phyloP scores from a whole-genome alignment of 2,888 invertebrate genomes.

The Tetragnatha montana region DNA sequence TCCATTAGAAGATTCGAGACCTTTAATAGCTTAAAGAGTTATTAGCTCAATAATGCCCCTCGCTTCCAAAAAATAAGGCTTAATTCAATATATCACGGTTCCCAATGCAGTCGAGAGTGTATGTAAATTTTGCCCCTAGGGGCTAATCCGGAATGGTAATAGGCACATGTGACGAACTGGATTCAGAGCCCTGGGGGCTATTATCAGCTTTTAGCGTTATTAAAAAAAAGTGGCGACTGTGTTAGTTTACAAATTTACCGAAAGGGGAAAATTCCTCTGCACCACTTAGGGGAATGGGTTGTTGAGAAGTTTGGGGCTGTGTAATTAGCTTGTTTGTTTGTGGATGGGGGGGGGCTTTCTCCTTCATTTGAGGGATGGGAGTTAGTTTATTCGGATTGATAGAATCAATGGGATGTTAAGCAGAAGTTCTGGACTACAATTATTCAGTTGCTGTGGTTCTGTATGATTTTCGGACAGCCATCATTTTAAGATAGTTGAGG shows the following conservation, averaged over 20 bases:
- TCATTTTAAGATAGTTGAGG: too few species aligned
- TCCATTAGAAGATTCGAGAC: background rate
- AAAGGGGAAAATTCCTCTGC: background rate
- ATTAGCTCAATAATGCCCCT: background rate
- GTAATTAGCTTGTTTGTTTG: background rate
- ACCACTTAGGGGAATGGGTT: background rate
- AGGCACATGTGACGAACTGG: background rate
- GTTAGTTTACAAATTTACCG: background rate
- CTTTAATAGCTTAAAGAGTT: slow-evolving; percentile 18
- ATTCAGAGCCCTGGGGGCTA: background rate
- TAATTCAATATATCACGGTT: slow-evolving; percentile 2
- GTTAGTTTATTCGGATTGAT: too few species aligned
- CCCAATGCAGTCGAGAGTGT: background rate
- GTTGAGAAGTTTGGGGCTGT: background rate
- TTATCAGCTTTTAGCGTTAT: slow-evolving; percentile 16
- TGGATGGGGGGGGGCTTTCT: too few species aligned
- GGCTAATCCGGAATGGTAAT: background rate
- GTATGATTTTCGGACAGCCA: too few species aligned
- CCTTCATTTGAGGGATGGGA: too few species aligned
- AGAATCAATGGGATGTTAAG: too few species aligned
- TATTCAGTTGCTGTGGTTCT: too few species aligned
- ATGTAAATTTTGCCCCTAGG: background rate
- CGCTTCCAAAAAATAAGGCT: slow-evolving; percentile 5
- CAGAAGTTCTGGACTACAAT: too few species aligned
- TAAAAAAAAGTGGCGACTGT: background rate